phyloP scores from a whole-genome alignment of 2,888 invertebrate genomes.

The Callimorpha dominula region DNA sequence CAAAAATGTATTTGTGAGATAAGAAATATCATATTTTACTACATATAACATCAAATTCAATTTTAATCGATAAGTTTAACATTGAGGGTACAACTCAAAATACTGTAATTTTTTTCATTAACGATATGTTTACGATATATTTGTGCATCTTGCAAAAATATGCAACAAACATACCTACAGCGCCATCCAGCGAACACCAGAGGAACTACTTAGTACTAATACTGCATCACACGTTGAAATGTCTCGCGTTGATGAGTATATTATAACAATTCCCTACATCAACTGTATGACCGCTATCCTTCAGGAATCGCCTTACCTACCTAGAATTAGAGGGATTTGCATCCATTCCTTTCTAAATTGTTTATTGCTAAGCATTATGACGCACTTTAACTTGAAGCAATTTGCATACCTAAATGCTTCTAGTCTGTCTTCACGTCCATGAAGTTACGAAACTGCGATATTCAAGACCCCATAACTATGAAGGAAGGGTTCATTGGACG shows the following conservation, averaged over 20 bases:
- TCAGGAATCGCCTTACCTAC: not conserved
- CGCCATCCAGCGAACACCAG: not conserved
- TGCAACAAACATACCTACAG: not conserved
- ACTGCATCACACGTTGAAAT: not conserved
- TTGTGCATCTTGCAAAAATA: not conserved
- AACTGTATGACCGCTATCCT: not conserved
- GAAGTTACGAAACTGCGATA: not conserved
- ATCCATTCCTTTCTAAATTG: not conserved
- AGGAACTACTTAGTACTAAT: not conserved
- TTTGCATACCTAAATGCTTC: not conserved
- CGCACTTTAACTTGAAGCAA: not conserved
- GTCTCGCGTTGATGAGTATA: not conserved
- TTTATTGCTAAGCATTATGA: not conserved
- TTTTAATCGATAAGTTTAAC: not conserved
- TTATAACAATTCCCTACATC: not conserved
- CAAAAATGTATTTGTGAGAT: not conserved
- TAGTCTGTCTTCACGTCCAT: not conserved
- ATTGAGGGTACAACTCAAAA: no score
- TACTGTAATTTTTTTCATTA: not conserved
- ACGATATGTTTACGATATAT: not conserved
- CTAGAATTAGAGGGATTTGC: not conserved
- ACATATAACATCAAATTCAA: not conserved
- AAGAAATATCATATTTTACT: not conserved
- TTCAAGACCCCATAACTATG: not conserved
- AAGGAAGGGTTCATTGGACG: not conserved